phyloP scores from a whole-genome alignment of 2,888 invertebrate species.

The Rotaria socialis region DNA sequence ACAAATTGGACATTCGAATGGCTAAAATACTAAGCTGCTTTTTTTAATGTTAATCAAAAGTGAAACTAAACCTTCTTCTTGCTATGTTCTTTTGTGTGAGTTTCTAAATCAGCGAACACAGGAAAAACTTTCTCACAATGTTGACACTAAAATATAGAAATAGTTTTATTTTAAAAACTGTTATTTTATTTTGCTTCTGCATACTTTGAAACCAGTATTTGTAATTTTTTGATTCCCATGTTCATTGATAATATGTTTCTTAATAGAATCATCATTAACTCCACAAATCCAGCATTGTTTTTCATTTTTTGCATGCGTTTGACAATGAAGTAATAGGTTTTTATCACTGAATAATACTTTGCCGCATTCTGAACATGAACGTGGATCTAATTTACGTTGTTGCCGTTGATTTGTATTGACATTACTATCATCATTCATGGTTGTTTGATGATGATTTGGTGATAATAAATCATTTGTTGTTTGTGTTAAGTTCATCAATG shows the following conservation, averaged over 20 bases:
- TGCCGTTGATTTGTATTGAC: not conserved
- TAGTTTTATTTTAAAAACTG: not conserved
- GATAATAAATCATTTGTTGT: not conserved
- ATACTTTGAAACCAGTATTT: conserved; percentile 19
- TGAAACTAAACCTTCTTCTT: conserved; percentile 2
- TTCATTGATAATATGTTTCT: conserved; percentile 9
- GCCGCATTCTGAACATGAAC: conserved; percentile 20
- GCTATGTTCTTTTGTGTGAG: conserved; percentile 6
- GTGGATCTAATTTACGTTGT: conserved; percentile 31
- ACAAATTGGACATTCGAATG: conserved; percentile 35
- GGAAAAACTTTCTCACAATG: conserved; percentile 24
- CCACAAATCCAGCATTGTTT: conserved; percentile 33
- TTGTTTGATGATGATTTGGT: not conserved
- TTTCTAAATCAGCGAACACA: conserved; percentile 10
- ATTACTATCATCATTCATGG: not conserved
- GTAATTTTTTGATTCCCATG: conserved; percentile 37
- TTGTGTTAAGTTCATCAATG: not conserved
- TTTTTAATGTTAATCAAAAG: not conserved
- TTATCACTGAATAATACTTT: conserved; percentile 27
- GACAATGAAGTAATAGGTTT: conserved; percentile 12
- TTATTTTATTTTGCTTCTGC: not conserved
- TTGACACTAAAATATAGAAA: not conserved
- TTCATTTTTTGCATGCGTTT: conserved; percentile 21
- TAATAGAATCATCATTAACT: not conserved
- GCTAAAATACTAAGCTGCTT: not conserved